These are phyloP conservation scores for Heteropelma amictum DNA, from an alignment of 2,888 invertebrate genomes.

Conservation along the genomic window DNA sequence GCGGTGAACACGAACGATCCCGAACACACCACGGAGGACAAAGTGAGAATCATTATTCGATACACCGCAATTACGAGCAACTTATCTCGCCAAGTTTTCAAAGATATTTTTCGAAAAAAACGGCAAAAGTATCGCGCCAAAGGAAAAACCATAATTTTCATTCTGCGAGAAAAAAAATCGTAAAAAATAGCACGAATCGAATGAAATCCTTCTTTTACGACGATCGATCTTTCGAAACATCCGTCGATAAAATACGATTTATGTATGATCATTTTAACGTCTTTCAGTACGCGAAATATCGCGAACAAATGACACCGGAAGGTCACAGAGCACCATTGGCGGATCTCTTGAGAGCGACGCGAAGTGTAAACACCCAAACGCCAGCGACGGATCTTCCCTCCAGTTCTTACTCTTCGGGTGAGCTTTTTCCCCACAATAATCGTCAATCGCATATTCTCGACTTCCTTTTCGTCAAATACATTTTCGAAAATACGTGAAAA, in stretches of 20 bases:
- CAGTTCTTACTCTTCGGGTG: conserved; percentile 86
- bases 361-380: conserved; percentile 92
- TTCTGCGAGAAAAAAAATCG: too few relatives aligned
- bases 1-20: conserved; percentile 73
- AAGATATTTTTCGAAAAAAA: not conserved
- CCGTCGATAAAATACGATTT: too few relatives aligned
- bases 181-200: too few relatives aligned
- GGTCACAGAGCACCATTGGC: conserved; percentile 92
- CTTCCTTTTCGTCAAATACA: conserved; percentile 19
- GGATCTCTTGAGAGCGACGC: conserved; percentile 84
- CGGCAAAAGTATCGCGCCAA: too few relatives aligned
- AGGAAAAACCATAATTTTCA: too few relatives aligned
- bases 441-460: not conserved
- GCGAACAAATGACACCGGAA: conserved; percentile 86
- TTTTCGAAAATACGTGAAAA: too few relatives aligned
- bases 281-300: conserved; percentile 74
- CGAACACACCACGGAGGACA: conserved; percentile 80
- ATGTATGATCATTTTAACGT: not conserved
- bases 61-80: not conserved
- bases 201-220: too few relatives aligned
- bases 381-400: conserved; percentile 85
- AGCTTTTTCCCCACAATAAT: conserved; percentile 47
- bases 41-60: conserved; percentile 76
- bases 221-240: too few relatives aligned
- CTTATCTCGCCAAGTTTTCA: not conserved